Evolutionary conservation across 2,888 invertebrate genomes (phyloP), one percentile per base, ranked within the genome.

Genomic region (Zaprionus obscuricornis): DNA sequence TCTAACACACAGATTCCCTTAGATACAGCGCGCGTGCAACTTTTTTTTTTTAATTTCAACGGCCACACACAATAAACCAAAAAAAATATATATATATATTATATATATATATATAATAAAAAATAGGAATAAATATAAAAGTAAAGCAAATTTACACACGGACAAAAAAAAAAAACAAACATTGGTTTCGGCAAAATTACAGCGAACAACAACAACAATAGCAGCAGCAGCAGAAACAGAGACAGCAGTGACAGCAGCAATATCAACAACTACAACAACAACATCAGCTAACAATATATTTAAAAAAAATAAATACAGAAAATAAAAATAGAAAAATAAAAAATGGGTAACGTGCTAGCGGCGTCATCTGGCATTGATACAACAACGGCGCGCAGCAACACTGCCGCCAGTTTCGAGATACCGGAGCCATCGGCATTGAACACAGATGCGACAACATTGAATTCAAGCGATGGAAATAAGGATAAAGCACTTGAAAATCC

Each of bases 401-500:
- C 57, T 58, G 83, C 85, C 51, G 72, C 85, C 47, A 87, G 87
- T 57, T 55, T 88, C 24, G 88, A 84, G 50, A 45, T 88, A 47
- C 81, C 86, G 39, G 88, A 88, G 33, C 74, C 79, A 47, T 59
- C 73, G 31, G 49, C 67, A 13, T 20, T 39, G n/a, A 31, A 51
- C 26, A 55, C 69, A 39, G 52, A 58, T 20, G 36, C 63, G 7
- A 29, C 62, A 8, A 20, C 43, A 10, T 11, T 42, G 34, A 45
- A 69, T 24, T 33, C 27, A 6, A 26, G 45, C 14, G 46, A 26
- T 37, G 42, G 57, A 13, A 11, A 40, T 14, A 76, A 74, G 64
- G 69, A 73, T 24, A 34, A 27, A 13, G 70, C 63, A 29, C 69
- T 88, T 36, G 94, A 94, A 89, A 97, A 98, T 91, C 98, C 98